Evolutionary conservation across 2,888 invertebrate species (phyloP).

Genomic region (Volucella zonaria): DNA sequence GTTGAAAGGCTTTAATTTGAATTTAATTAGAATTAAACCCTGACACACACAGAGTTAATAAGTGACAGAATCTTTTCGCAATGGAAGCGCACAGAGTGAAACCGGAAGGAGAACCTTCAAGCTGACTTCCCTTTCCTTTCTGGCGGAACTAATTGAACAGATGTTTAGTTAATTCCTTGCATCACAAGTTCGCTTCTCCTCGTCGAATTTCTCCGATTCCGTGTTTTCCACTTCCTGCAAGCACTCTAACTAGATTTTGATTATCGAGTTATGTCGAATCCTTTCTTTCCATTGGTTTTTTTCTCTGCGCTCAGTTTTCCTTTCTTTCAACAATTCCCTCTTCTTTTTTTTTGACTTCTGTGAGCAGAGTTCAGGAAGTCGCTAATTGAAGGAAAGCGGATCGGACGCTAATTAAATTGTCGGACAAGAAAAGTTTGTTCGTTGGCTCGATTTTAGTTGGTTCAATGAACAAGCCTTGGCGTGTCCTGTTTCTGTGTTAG

Average conservation of each 20-base stretch:
- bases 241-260: constrained; percentile 47
- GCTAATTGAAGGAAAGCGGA: constrained; percentile 59
- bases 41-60: constrained; percentile 9
- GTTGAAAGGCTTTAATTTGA: constrained; percentile 57
- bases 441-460: background rate
- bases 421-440: background rate
- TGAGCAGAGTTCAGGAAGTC: constrained; percentile 4
- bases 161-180: constrained; percentile 58
- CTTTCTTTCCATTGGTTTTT: constrained; percentile 5
- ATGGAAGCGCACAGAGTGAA: background rate
- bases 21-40: constrained; percentile 59
- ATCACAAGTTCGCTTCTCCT: constrained; percentile 25
- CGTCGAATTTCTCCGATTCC: constrained; percentile 6
- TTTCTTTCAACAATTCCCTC: background rate
- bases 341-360: background rate
- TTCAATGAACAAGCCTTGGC: constrained; percentile 17
- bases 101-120: constrained; percentile 13
- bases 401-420: constrained; percentile 38
- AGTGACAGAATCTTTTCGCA: constrained; percentile 10
- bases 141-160: constrained; percentile 49
- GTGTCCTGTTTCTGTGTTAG: background rate
- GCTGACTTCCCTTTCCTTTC: constrained; percentile 43
- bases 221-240: background rate
- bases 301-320: background rate
- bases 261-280: constrained; percentile 47